Evolutionary conservation across 2,113 vertebrate genomes (phyloP), one percentile per base, ranked within the genome.

Genomic region (Cephalopholis sonnerati): DNA sequence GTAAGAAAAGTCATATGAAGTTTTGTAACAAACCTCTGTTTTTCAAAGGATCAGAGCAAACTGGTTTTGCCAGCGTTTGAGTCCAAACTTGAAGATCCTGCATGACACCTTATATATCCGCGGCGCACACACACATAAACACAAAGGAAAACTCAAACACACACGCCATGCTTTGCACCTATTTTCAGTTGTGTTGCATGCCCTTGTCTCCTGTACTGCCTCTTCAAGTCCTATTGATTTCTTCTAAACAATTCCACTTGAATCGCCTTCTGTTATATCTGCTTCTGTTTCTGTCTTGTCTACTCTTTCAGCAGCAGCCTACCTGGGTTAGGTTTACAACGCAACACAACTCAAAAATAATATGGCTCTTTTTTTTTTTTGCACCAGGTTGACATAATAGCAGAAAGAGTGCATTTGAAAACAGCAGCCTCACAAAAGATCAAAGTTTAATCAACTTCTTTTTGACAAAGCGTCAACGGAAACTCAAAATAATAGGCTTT

Each of bases 141-240:
- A 63, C 59, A 73, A 27, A 74, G 10, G 11, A 32, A 59, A 53
- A 69, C 41, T 46, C 48, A 59, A 53, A 69, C 41, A 51, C 48
- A 69, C 41, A 27, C 29, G 20, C 22, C 55, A 36, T 54, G 62
- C 57, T 78, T 71, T 79, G 24, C 29, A n/a, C 55, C 65, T 83
- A 62, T 83, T 78, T 83, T 53, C 36, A 69, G 64, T 74, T 71
- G 15, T 5, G 72, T 32, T 74, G 59, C 55, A 51, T 55, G 29
- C 50, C 62, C 72, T 58, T 55, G 71, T 84, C 79, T 87, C n/a
- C 57, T 58, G 72, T 27, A 51, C 64, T 62, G 25, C 58, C 59
- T 59, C 77, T 72, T 79, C 51, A 83, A 54, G 48, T 55, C 54
- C 12, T 77, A 87, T 88, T 65, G 89, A 91, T 86, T 91, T 87